Evolutionary conservation across 2,113 vertebrate species (phyloP).

Genomic region (Phocoena sinus): DNA sequence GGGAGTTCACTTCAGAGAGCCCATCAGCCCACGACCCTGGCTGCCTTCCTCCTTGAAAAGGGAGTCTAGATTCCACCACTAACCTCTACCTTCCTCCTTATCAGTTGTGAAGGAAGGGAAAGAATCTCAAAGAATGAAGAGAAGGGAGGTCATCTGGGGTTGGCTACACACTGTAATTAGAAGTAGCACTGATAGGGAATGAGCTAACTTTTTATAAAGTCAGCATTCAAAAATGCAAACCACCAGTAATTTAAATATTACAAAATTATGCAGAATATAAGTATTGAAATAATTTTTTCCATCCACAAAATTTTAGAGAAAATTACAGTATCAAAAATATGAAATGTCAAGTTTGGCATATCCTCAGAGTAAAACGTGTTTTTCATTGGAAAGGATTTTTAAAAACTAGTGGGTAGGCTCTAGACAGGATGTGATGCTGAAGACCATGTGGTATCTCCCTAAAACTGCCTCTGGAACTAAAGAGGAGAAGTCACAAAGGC

Average conservation of each 20-base stretch:
- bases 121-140: constrained; percentile 25
- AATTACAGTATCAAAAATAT: constrained; percentile 74
- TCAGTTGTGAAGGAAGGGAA: background rate
- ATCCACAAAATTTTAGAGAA: constrained; percentile 74
- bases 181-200: constrained; percentile 61
- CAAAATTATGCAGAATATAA: constrained; percentile 67
- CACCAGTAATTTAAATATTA: constrained; percentile 75
- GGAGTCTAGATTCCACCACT: background rate
- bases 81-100: constrained; percentile 23
- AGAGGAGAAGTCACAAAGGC: background rate
- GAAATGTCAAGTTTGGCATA: constrained; percentile 56
- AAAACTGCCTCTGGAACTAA: constrained; percentile 30
- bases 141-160: constrained; percentile 32
- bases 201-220: constrained; percentile 73
- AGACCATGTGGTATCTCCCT: constrained; percentile 17
- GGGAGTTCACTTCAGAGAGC: background rate
- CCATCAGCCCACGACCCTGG: background rate
- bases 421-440: constrained; percentile 47
- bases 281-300: constrained; percentile 75
- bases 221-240: constrained; percentile 74
- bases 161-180: constrained; percentile 53
- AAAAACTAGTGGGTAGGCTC: constrained; percentile 49
- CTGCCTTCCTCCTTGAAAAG: background rate
- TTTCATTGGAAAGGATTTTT: constrained; percentile 58
- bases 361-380: constrained; percentile 33